Evolutionary conservation across 1,140 invertebrate species (phyloP).

Genomic region (Sitodiplosis mosellana): DNA sequence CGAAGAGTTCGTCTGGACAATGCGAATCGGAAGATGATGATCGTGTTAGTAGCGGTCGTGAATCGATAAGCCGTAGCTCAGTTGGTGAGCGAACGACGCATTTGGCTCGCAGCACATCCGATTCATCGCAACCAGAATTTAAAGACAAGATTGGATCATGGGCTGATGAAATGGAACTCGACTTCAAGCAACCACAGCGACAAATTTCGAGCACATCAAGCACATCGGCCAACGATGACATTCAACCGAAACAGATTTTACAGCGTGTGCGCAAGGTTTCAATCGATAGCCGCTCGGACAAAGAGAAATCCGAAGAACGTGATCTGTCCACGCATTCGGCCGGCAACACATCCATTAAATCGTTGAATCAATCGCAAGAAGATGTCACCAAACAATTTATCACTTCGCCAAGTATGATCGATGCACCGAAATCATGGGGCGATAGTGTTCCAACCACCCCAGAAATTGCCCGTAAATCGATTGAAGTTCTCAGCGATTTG

Average conservation of each 20-base stretch:
- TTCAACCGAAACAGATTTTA: slow-evolving; percentile 20
- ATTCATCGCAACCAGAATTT: slow-evolving; percentile 14
- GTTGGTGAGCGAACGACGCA: slow-evolving; percentile 2
- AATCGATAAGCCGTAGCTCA: slow-evolving; percentile 3
- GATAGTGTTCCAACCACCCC: background rate
- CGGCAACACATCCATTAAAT: too few species aligned
- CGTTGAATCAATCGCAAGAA: background rate
- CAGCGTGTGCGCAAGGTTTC: slow-evolving; percentile 10
- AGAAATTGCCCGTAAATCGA: background rate
- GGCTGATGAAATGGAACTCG: slow-evolving; percentile 22
- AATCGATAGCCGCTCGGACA: background rate
- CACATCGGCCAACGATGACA: slow-evolving; percentile 9
- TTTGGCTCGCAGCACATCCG: slow-evolving; percentile 20
- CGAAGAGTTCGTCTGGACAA: slow-evolving; percentile 1
- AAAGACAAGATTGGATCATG: slow-evolving; percentile 13
- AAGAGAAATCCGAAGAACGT: background rate
- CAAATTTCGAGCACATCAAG: background rate
- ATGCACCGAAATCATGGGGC: background rate
- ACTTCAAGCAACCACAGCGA: slow-evolving; percentile 19
- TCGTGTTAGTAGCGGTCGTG: slow-evolving; percentile 5
- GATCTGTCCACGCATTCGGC: background rate
- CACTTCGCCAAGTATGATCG: background rate
- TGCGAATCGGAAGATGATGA: slow-evolving; percentile 13
- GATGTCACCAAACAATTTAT: background rate
- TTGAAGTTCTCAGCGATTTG: background rate